Percentiles rank a stretch among this genome's conserved stretches.
These are phyloP conservation scores for Epizoanthus stellaris DNA, from an alignment of 92 coral and sea anemone species.

Conservation along the genomic window DNA sequence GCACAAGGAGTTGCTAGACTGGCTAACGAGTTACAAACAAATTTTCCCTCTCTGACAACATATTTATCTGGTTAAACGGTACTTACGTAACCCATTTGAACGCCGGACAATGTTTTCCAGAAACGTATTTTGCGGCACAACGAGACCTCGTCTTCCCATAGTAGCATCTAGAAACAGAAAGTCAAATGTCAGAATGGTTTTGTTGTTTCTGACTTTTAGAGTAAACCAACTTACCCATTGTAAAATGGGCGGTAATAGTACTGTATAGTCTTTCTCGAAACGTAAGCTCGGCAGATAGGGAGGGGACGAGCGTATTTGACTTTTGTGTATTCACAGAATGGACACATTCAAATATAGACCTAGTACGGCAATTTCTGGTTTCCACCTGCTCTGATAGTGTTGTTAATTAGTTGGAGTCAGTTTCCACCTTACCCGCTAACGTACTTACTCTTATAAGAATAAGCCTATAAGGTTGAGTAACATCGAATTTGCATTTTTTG, in stretches of 20 bases:
- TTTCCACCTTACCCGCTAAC: not conserved
- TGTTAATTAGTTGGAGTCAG: not conserved
- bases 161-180: slow-evolving; percentile 59
- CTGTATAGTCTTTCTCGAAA: not conserved
- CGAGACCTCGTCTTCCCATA: slow-evolving; percentile 92
- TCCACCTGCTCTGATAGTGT: slow-evolving; percentile 23
- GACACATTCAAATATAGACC: not conserved
- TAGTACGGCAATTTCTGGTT: not conserved
- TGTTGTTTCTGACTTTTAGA: not conserved
- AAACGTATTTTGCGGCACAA: slow-evolving; percentile 95
- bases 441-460: not conserved
- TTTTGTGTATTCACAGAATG: slow-evolving; percentile 1
- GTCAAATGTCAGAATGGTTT: not conserved
- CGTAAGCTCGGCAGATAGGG: not conserved
- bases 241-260: not conserved
- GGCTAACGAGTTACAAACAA: not conserved
- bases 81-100: slow-evolving; percentile 97
- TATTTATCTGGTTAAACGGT: slow-evolving; percentile 4
- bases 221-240: slow-evolving; percentile 23
- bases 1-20: not conserved
- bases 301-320: not conserved
- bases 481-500: too few species aligned
- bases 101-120: slow-evolving; percentile 91
- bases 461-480: not conserved
- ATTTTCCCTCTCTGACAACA: not conserved